Percentiles rank a stretch among this genome's conserved stretches.
Evolutionary conservation across 1,140 invertebrate species (phyloP).

Genomic region (Leptopilina clavipes): DNA sequence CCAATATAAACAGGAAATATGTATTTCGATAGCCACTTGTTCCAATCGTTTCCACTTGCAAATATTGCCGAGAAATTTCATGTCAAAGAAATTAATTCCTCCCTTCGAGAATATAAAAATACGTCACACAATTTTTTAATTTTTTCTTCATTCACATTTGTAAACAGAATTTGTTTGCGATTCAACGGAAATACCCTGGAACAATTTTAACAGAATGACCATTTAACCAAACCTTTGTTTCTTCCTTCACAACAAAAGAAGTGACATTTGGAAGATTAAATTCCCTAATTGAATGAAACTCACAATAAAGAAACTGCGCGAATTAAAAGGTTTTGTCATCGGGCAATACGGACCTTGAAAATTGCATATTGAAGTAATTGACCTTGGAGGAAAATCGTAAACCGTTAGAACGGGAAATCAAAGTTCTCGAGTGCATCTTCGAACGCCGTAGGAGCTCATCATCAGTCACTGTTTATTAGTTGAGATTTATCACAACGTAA

Average conservation of each 20-base stretch:
- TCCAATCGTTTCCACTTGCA: conserved; percentile 41
- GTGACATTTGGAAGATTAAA: too few species aligned
- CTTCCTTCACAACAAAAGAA: too few species aligned
- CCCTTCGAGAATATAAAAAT: neutral
- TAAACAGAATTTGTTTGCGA: too few species aligned
- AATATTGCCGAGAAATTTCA: conserved; percentile 28
- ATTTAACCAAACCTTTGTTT: too few species aligned
- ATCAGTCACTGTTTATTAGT: conserved; percentile 51
- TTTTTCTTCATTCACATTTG: too few species aligned
- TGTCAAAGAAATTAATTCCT: neutral
- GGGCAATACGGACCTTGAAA: neutral
- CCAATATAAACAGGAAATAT: conserved; percentile 36
- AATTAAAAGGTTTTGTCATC: too few species aligned
- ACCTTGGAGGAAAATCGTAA: neutral
- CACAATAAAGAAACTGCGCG: neutral
- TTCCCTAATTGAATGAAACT: too few species aligned
- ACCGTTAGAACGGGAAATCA: neutral
- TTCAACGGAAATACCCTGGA: too few species aligned
- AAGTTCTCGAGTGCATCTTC: neutral
- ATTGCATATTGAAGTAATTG: neutral
- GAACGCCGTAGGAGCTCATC: neutral
- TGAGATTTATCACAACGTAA: conserved; percentile 48
- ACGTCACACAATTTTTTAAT: too few species aligned
- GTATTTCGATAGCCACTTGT: conserved; percentile 43
- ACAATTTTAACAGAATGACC: too few species aligned